Base-by-base conservation (phyloP, 2,888 invertebrate species). In the Xestia rhomboidea region DNA sequence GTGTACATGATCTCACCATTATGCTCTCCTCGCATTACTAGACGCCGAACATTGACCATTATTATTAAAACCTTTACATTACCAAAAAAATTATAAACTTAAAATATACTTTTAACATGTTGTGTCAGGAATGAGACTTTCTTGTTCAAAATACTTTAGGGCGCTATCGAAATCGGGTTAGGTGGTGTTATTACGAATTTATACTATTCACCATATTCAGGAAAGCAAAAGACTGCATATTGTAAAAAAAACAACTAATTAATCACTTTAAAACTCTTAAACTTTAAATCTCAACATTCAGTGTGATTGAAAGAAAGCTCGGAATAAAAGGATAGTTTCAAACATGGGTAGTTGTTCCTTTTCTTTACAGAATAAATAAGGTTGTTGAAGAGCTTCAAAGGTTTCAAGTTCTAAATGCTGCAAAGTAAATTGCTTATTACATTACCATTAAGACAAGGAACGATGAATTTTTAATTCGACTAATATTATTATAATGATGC, bases 1-100 rank as follows among this genome's bases (percentile, higher is more conserved):
- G 94, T 95, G 93, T 95, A 93, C 93, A 94, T 93, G 94, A 94
- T 95, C 93, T 93, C 92, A 89, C 89, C 88, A 88, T 84, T 63
- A 89, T 91, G 90, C 91, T 89, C 89, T 93, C 89, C 92, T 90
- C 91, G 91, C 91, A 89, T 93, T 91, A 89, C 89, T 92, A 93
- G 93, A 93, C 91, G 93, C 93, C 93, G 87, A 91, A 93, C 92
- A 93, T 92, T 91, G 86, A 89, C 86, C 88, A 89, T 87, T 87
- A 90, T 87, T 87, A 88, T 85, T 82, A 84, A 87, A 89, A 91
- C 85, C 87, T 89, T 88, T 83, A 87, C 87, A 91, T 90, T 89
- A 92, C 87, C 87, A 88, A 90, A 87, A 90, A 87, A 87, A 89
- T 89, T 87, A 91, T 89, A 88, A 86, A 74, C 87, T 89, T 89